Conservation (phyloP, 2,888 invertebrate genomes). For the Lasioglossum malachurum region DNA sequence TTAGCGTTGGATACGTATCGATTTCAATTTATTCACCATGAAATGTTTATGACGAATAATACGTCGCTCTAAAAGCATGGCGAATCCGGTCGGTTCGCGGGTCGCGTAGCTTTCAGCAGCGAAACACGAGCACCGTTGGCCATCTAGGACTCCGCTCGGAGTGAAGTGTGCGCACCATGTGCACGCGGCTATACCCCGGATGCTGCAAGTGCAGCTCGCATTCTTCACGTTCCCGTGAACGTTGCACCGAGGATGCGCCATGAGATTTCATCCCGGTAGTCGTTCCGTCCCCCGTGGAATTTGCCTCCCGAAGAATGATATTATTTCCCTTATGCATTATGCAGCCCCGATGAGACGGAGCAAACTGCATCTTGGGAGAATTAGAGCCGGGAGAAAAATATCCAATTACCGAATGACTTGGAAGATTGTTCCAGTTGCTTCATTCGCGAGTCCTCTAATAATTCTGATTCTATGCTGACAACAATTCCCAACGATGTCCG, state of each 20-base stretch:
- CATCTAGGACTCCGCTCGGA: background rate
- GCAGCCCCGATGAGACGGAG: background rate
- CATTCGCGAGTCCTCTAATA: background rate
- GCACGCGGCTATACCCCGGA: background rate
- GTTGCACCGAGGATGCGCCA: background rate
- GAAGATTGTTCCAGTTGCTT: background rate
- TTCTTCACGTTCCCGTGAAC: background rate
- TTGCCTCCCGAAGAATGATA: background rate
- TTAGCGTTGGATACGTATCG: slow-evolving; percentile 13
- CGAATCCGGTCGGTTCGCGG: background rate
- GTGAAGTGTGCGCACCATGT: background rate
- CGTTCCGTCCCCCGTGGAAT: background rate
- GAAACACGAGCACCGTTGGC: background rate
- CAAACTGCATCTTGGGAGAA: background rate
- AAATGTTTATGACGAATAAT: slow-evolving; percentile 32
- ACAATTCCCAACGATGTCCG: no score
- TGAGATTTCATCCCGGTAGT: background rate
- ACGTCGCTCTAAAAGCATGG: slow-evolving; percentile 1
- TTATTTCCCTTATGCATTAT: background rate
- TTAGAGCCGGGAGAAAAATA: background rate
- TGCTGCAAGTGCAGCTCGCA: background rate
- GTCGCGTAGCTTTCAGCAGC: slow-evolving; percentile 5
- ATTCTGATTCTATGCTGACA: no score
- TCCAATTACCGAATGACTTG: background rate
- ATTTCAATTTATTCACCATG: slow-evolving; percentile 17